Base-by-base conservation (phyloP, 1,140 invertebrate genomes). In the Drosophila auraria region DNA sequence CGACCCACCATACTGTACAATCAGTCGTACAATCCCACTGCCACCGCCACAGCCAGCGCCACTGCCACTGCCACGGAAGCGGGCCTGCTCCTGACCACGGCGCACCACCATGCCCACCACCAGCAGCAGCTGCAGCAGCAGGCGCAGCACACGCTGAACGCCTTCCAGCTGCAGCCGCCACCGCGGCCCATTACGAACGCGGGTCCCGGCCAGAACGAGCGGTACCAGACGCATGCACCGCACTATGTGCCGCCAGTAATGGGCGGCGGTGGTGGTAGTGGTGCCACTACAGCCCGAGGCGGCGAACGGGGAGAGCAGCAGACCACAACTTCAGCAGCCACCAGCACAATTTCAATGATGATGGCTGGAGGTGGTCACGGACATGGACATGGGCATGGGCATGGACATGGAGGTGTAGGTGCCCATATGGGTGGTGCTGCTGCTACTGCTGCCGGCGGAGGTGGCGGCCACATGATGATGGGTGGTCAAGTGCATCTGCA, bases 1-100 rank as follows among this genome's bases (percentile, higher is more conserved):
- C 71, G 82, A 45, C 86, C 86, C 53, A 89, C 86, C 27, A 90
- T 89, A 59, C 71, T 89, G 20, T 89, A 90, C 78, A 86, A 89
- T 86, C 84, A 90, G 51, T 79, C 84, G 50, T 36, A 76, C 54
- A 65, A 71, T 61, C 61, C 50, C 78, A 80, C 50, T 69, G 51
- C 50, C 72, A 57, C 51, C 58, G 66, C 54, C 42, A 49, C 42
- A 30, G 59, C 56, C 63, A 69, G 66, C 30, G 65, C 56, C 62
- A 76, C 70, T 62, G 63, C 57, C 49, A 69, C 65, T 61, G 79
- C 60, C 64, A 69, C 51, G 40, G 74, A 77, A 42, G 51, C 60
- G 47, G 77, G 47, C 15, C 58, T 70, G 44, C 61, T 71, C 25
- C 64, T 79, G 17, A 83, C 65, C 66, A 74, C 79, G 38, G 30